Evolutionary conservation across 2,797 vertebrate species (phyloP), one percentile per base, ranked within the genome.

Genomic region (Eulemur albifrons): DNA sequence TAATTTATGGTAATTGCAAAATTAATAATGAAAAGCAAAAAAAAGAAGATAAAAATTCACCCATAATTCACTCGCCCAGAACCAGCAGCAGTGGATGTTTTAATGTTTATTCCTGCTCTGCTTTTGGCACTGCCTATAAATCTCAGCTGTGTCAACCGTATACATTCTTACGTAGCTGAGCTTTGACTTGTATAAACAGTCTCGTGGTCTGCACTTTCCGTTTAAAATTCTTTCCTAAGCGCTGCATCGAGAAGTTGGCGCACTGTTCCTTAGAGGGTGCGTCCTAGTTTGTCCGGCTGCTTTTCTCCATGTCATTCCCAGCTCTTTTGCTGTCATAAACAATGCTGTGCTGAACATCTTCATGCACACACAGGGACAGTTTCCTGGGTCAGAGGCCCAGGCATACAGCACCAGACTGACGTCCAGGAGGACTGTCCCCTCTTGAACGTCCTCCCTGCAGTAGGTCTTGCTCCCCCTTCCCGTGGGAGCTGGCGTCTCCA

Each of bases 331-430:
- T 43, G 0, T 25, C 30, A 4, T 76, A 32, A 79, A 52, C 40
- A 38, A 0, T 15, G 45, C 83, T 27, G 57, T 40, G 2, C 0
- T n/a, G 70, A 63, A 8, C 32, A 13, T 48, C 84, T 48, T 59
- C 32, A 4, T 0, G 13, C 54, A n/a, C 2, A 13, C 1, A 0
- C 4, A 40, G 38, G 67, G 23, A 2, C 21, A 6, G 2, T 54
- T 67, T 45, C n/a, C 38, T 9, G 0, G 61, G 73, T 73, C 50
- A 54, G 79, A 65, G 90, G 52, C 50, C 69, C 7, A 0, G 25
- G 40, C 7, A 6, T 18, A 2, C n/a, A 48, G 79, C 20, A 2
- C 80, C 20, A 15, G 1, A 9, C 11, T 14, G 20, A 35, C 69
- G 52, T 86, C 57, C 79, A 48, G 77, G 35, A 94, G 45, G 50